Evolutionary conservation across 2,888 invertebrate genomes (phyloP), one percentile per base, ranked within the genome.

Genomic region (Rugalucina vietnamica): DNA sequence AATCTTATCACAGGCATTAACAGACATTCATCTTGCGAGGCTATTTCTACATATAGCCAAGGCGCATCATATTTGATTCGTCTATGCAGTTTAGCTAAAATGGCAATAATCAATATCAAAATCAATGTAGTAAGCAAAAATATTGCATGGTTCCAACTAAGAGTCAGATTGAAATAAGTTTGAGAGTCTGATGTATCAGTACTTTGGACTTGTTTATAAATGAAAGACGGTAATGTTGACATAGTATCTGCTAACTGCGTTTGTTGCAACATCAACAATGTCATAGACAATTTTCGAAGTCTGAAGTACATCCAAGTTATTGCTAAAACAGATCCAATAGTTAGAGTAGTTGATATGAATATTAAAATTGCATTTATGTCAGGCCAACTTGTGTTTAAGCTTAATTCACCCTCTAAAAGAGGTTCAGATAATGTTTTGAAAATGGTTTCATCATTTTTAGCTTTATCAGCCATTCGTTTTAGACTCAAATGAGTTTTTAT

Each of bases 281-380:
- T 37, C 29, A 71, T 27, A 4, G 71, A 36, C n/a, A 79, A 37
- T 72, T 79, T 79, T 24, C 34, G 50, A 14, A 72, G 36, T 54
- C 29, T 54, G 39, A 72, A 34, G 29, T 71, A 72, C 27, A 60
- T 50, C 36, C 49, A 72, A 50, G 36, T 34, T 12, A 79, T n/a
- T 36, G 49, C 32, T 18, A 79, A 21, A 12, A 54, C 24, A 10
- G 54, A n/a, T 37, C 27, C 29, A 36, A 49, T 50, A 12, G 36
- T 72, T 36, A 79, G 37, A 10, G 32, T 49, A 54, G 50, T 32
- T 36, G 71, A 39, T 37, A 49, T 39, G 10, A 79, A n/a, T 12
- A 73, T 37, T 0, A 79, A 34, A 74, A 79, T 73, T 21, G 49
- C 79, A 49, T 74, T 75, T n/a, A 75, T 29, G 76, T 80, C 80